Conservation (phyloP, 2,797 vertebrate species). For the Microctenopoma steveboyesi region DNA sequence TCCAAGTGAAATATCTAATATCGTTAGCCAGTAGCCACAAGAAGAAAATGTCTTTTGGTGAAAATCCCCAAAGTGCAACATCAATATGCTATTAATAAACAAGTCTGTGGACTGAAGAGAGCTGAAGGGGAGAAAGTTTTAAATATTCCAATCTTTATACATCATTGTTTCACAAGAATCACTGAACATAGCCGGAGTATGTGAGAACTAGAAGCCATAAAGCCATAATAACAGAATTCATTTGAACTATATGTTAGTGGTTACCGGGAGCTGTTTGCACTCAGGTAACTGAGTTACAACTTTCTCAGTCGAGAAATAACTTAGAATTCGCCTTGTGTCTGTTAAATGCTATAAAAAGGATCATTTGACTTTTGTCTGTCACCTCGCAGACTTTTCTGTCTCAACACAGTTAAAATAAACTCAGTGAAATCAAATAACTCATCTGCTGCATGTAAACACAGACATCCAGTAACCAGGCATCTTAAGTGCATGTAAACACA, state of each 20-base stretch:
- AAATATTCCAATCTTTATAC: constrained; percentile 5
- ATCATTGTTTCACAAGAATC: neutral
- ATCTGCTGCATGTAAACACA: no score
- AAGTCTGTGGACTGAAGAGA: constrained; percentile 4
- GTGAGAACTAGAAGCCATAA: constrained; percentile 5
- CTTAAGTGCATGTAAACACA: no score
- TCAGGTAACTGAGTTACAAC: no score
- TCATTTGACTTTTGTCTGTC: no score
- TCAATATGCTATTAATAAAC: constrained; percentile 40
- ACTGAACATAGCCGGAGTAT: neutral
- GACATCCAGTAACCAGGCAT: no score
- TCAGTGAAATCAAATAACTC: no score
- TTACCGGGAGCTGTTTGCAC: neutral
- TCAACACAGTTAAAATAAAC: no score
- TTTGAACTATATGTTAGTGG: neutral
- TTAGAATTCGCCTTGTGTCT: no score
- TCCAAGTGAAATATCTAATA: constrained; percentile 22
- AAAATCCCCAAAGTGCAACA: constrained; percentile 13
- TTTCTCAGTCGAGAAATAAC: no score
- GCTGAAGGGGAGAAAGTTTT: constrained; percentile 18
- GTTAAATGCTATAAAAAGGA: no score
- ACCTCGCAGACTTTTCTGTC: no score
- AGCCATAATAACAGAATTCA: neutral
- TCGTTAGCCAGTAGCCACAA: constrained; percentile 6
- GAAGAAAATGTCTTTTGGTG: constrained; percentile 1